Evolutionary conservation across 2,888 invertebrate species (phyloP).

Genomic region (Drosophila lacicola): DNA sequence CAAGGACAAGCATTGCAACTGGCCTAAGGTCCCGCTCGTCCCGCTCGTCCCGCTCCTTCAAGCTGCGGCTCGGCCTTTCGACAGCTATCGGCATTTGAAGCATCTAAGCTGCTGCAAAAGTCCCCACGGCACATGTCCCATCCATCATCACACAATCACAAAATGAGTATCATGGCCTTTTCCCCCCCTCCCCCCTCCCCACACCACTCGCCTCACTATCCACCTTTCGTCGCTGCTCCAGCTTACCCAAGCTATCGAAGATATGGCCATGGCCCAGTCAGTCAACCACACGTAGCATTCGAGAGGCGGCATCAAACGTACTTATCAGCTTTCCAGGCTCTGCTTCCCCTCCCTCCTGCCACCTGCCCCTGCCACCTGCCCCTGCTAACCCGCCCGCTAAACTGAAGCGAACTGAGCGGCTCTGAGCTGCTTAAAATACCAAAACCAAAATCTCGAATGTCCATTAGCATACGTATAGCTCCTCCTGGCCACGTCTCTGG

Average conservation of each 20-base stretch:
- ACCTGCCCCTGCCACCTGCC: not conserved
- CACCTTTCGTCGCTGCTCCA: not conserved
- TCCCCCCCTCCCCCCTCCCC: not conserved
- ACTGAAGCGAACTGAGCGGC: slow-evolving; percentile 39
- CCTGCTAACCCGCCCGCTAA: slow-evolving; percentile 38
- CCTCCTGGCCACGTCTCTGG: slow-evolving; percentile 53
- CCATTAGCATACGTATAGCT: slow-evolving; percentile 78
- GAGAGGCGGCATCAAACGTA: slow-evolving; percentile 78
- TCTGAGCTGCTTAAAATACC: slow-evolving; percentile 78
- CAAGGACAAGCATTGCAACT: slow-evolving; percentile 60
- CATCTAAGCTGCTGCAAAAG: slow-evolving; percentile 44
- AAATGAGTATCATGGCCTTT: slow-evolving; percentile 75
- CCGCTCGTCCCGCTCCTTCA: not conserved
- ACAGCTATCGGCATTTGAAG: slow-evolving; percentile 67
- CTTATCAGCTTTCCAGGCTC: slow-evolving; percentile 71
- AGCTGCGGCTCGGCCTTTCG: slow-evolving; percentile 39
- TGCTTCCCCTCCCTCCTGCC: slow-evolving; percentile 20
- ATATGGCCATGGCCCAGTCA: slow-evolving; percentile 55
- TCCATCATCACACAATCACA: slow-evolving; percentile 82
- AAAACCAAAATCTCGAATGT: slow-evolving; percentile 81
- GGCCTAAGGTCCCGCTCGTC: slow-evolving; percentile 44
- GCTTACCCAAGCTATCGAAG: slow-evolving; percentile 24
- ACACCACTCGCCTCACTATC: not conserved
- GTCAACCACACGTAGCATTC: slow-evolving; percentile 68
- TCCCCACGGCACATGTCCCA: slow-evolving; percentile 71